These are phyloP conservation scores for Dallia pectoralis DNA, from an alignment of 2,797 vertebrate species.

Conservation along the genomic window DNA sequence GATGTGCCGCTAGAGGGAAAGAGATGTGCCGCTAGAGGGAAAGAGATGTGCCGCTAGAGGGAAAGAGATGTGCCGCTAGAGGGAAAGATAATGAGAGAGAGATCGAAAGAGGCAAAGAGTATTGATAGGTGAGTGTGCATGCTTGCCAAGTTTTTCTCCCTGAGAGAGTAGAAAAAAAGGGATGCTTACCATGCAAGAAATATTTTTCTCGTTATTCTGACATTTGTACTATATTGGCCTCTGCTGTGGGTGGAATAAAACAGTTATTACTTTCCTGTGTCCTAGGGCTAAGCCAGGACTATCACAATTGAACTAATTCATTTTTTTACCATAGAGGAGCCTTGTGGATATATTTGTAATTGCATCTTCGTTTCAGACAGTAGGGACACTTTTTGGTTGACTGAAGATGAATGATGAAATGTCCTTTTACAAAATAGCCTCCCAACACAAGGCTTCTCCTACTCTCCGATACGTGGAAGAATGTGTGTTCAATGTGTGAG, in stretches of 20 bases:
- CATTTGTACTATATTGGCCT: conserved; percentile 53
- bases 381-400: conserved; percentile 52
- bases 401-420: conserved; percentile 54
- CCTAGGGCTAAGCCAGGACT: conserved; percentile 58
- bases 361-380: conserved; percentile 35
- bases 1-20: conserved; percentile 3
- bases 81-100: background rate
- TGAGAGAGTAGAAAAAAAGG: background rate
- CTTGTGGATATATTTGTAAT: conserved; percentile 59
- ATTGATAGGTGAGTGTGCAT: background rate
- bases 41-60: background rate
- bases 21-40: background rate
- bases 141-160: background rate
- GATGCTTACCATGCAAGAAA: conserved; percentile 44
- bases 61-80: conserved; percentile 1
- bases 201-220: conserved; percentile 52
- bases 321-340: conserved; percentile 43
- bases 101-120: too few relatives aligned
- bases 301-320: conserved; percentile 66
- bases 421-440: conserved; percentile 46
- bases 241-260: conserved; percentile 60
- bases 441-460: conserved; percentile 16
- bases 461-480: conserved; percentile 1
- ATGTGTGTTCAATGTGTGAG: too few relatives aligned
- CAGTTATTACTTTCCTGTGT: conserved; percentile 62